These are phyloP conservation scores for Dasyornis broadbenti DNA, from an alignment of 2,113 vertebrate genomes.

Conservation along the genomic window DNA sequence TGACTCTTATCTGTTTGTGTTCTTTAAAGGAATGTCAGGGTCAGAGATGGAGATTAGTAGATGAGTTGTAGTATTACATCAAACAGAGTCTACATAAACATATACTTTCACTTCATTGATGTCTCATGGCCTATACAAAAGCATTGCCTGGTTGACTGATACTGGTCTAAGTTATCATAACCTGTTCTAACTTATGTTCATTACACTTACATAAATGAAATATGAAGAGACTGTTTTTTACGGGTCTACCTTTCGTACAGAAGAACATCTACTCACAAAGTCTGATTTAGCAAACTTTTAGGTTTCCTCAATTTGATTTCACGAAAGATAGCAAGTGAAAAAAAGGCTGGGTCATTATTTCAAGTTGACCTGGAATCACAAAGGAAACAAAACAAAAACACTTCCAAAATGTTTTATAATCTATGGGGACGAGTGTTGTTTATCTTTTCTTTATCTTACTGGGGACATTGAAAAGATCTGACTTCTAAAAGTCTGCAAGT, in stretches of 20 bases:
- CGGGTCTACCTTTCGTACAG: not conserved
- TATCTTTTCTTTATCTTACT: not conserved
- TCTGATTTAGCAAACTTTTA: not conserved
- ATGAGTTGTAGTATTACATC: constrained; percentile 44
- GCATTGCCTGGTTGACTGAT: not conserved
- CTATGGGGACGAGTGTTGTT: not conserved
- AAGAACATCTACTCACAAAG: not conserved
- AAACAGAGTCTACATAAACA: not conserved
- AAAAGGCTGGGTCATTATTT: not conserved
- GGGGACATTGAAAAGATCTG: not conserved
- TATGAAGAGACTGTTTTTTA: not conserved
- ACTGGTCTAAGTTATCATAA: not conserved
- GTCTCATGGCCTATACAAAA: not conserved
- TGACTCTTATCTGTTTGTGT: constrained; percentile 21
- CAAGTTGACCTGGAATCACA: not conserved
- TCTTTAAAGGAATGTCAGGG: constrained; percentile 28
- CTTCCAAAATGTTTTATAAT: not conserved
- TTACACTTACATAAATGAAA: not conserved
- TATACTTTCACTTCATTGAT: not conserved
- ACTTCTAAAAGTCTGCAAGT: not conserved
- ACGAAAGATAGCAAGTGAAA: not conserved
- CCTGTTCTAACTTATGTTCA: not conserved
- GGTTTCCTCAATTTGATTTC: not conserved
- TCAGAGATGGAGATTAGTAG: not conserved
- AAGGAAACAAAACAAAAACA: not conserved